Evolutionary conservation across 2,797 vertebrate genomes (phyloP).

Genomic region (Centropyge bicolor): DNA sequence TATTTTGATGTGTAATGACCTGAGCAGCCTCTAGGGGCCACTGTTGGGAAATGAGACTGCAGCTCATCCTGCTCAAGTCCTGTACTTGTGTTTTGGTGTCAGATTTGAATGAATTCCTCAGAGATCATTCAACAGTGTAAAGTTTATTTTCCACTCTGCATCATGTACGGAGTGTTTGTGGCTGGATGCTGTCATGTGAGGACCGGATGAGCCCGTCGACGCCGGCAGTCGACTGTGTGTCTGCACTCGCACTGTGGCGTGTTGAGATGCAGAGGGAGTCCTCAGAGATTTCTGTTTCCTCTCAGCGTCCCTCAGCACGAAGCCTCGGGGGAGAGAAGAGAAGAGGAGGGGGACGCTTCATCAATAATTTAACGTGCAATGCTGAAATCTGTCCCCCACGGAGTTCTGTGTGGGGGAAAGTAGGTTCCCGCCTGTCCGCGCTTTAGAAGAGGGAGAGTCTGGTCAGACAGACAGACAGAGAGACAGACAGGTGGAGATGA

Average conservation of each 20-base stretch:
- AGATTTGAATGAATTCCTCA: not conserved
- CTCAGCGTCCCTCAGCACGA: slow-evolving; percentile 43
- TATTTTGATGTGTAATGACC: not conserved
- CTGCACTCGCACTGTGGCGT: not conserved
- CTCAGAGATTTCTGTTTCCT: slow-evolving; percentile 48
- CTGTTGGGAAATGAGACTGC: not conserved
- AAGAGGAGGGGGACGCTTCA: slow-evolving; percentile 38
- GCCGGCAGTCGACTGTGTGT: not conserved
- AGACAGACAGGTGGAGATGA: slow-evolving; percentile 10
- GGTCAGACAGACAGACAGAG: not conserved
- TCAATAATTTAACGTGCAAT: slow-evolving; percentile 63
- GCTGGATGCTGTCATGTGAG: not conserved
- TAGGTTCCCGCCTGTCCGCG: slow-evolving; percentile 34
- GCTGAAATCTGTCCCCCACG: slow-evolving; percentile 56
- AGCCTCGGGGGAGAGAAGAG: slow-evolving; percentile 30
- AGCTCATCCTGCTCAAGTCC: not conserved
- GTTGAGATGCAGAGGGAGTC: slow-evolving; percentile 42
- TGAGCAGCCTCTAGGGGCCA: slow-evolving; percentile 4
- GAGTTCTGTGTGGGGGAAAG: slow-evolving; percentile 24
- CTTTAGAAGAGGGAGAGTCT: slow-evolving; percentile 20
- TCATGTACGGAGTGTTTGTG: not conserved
- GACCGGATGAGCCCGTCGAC: not conserved
- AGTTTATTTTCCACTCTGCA: not conserved
- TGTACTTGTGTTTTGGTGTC: not conserved
- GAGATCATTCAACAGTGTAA: not conserved